These are phyloP conservation scores for Meloidogyne hapla DNA, from an alignment of 1,140 invertebrate genomes.

Conservation along the genomic window DNA sequence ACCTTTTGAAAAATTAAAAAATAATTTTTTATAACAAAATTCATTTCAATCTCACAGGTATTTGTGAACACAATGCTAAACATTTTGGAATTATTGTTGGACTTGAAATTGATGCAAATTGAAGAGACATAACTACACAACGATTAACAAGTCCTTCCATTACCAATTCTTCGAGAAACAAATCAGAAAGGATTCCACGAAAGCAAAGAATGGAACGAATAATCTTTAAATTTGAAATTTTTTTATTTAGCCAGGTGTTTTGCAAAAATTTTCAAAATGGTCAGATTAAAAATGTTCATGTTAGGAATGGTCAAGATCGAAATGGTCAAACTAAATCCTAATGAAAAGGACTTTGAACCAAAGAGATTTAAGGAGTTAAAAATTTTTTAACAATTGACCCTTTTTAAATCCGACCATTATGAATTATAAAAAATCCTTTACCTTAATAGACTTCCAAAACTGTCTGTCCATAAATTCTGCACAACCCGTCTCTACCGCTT, in stretches of 20 bases:
- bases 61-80: conserved; percentile 36
- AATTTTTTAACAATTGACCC: no score
- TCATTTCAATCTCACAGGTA: conserved; percentile 13
- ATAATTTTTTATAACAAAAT: not conserved
- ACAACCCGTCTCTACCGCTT: conserved; percentile 33
- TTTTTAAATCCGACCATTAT: no score
- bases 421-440: no score
- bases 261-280: not conserved
- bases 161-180: conserved; percentile 37
- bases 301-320: no score
- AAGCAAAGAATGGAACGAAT: conserved; percentile 36
- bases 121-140: conserved; percentile 35
- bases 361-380: no score
- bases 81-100: conserved; percentile 38
- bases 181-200: conserved; percentile 35
- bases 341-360: no score
- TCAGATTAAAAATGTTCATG: no score
- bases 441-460: conserved; percentile 44
- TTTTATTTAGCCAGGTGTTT: no score
- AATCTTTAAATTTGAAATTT: conserved; percentile 22
- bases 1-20: conserved; percentile 8
- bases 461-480: conserved; percentile 36
- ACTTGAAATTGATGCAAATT: conserved; percentile 35
- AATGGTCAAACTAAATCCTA: no score
- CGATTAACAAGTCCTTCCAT: conserved; percentile 44